These are phyloP conservation scores for Machimus atricapillus DNA, from an alignment of 2,888 invertebrate genomes.

Conservation along the genomic window DNA sequence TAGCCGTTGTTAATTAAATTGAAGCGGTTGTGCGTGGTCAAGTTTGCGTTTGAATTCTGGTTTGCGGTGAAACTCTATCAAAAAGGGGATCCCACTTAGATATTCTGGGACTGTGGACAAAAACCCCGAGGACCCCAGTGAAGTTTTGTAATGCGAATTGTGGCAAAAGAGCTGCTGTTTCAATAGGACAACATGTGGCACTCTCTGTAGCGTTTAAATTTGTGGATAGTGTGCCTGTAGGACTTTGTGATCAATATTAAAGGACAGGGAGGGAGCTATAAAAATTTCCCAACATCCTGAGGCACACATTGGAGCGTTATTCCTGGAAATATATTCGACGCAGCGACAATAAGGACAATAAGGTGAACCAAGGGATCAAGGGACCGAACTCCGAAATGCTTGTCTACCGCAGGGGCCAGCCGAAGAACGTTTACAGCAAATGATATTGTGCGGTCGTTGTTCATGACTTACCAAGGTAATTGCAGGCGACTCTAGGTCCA, in stretches of 20 bases:
- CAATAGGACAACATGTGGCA: neutral
- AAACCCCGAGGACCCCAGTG: neutral
- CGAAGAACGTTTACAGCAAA: neutral
- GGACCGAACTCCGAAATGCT: neutral
- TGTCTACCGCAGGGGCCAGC: neutral
- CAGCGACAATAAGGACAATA: neutral
- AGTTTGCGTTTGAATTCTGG: neutral
- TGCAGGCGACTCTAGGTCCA: neutral
- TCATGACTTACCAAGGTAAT: constrained; percentile 11
- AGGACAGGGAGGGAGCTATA: neutral
- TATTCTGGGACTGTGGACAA: neutral
- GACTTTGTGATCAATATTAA: neutral
- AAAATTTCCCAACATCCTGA: neutral
- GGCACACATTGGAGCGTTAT: neutral
- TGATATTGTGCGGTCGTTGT: neutral
- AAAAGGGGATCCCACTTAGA: neutral
- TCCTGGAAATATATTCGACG: neutral
- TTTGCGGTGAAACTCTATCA: neutral
- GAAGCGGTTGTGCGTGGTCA: neutral
- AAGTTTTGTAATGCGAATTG: neutral
- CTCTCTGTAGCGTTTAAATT: neutral
- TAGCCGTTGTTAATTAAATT: neutral
- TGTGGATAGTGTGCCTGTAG: neutral
- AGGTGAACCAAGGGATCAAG: neutral
- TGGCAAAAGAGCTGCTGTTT: neutral